These are phyloP conservation scores for Phylloscopus trochiloides DNA, from an alignment of 2,113 vertebrate genomes.

Conservation along the genomic window DNA sequence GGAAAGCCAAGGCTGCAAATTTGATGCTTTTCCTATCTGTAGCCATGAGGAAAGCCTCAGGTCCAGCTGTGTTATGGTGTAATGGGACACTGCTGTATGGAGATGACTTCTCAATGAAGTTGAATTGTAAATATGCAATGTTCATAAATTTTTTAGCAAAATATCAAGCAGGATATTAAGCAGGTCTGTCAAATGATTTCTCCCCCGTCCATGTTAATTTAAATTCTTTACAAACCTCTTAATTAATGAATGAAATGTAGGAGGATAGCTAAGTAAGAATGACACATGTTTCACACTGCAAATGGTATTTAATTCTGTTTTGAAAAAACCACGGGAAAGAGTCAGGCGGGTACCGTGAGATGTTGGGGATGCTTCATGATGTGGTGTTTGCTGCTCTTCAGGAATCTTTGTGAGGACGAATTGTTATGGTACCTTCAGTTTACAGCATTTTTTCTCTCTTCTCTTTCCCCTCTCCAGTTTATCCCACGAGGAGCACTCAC, in stretches of 20 bases:
- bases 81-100: not conserved
- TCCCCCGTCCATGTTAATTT: slow-evolving; percentile 38
- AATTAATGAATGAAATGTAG: slow-evolving; percentile 60
- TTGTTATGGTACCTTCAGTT: not conserved
- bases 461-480: slow-evolving; percentile 74
- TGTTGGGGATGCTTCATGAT: not conserved
- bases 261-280: slow-evolving; percentile 54
- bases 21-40: not conserved
- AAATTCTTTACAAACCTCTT: slow-evolving; percentile 63
- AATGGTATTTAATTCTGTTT: slow-evolving; percentile 38
- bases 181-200: slow-evolving; percentile 50
- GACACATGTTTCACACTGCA: not conserved
- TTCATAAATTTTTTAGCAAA: slow-evolving; percentile 63
- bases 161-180: slow-evolving; percentile 42
- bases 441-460: not conserved
- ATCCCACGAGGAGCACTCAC: slow-evolving; percentile 86
- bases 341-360: not conserved
- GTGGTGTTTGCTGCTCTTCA: not conserved
- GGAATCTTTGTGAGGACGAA: not conserved
- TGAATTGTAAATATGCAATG: slow-evolving; percentile 13
- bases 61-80: not conserved
- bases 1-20: not conserved
- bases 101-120: slow-evolving; percentile 17
- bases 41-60: not conserved
- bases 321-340: not conserved